A percentile compares a stretch with the other conserved stretches of the same genome.
Conservation (phyloP, 2,797 vertebrate species). For the Agapornis canus region DNA sequence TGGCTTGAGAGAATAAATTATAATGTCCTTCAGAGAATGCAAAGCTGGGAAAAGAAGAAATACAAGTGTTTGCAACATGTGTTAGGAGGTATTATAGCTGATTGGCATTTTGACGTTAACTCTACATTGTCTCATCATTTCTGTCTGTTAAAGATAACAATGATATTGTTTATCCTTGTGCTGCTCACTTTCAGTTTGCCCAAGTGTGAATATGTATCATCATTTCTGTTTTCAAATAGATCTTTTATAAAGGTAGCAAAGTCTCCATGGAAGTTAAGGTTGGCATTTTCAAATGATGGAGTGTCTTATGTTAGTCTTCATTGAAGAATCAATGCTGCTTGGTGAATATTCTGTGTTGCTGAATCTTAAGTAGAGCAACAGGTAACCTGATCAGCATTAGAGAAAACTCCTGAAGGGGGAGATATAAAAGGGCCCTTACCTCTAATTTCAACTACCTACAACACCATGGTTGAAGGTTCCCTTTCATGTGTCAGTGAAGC, state of each 20-base stretch:
- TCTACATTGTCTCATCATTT: not conserved
- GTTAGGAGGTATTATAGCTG: not conserved
- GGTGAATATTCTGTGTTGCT: not conserved
- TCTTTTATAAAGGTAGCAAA: not conserved
- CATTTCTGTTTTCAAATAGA: not conserved
- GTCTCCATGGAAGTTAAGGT: not conserved
- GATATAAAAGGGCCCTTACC: accelerated
- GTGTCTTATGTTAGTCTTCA: accelerated
- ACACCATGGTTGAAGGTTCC: not conserved
- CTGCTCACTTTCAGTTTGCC: not conserved
- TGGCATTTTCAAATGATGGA: not conserved
- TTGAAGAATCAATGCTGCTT: not conserved
- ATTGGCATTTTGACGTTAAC: slow-evolving; percentile 2
- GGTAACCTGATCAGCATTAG: not conserved
- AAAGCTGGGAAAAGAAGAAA: slow-evolving; percentile 38
- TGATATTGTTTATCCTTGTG: not conserved
- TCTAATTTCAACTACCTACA: not conserved
- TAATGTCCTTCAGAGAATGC: slow-evolving; percentile 27
- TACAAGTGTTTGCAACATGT: slow-evolving; percentile 41
- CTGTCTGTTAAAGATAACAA: not conserved
- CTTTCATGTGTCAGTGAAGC: not conserved
- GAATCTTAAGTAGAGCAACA: not conserved
- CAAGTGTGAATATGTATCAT: not conserved
- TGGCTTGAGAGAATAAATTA: slow-evolving; percentile 47
- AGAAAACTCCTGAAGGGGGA: not conserved